Evolutionary conservation across 2,797 vertebrate species (phyloP).

Genomic region (Tapera naevia): DNA sequence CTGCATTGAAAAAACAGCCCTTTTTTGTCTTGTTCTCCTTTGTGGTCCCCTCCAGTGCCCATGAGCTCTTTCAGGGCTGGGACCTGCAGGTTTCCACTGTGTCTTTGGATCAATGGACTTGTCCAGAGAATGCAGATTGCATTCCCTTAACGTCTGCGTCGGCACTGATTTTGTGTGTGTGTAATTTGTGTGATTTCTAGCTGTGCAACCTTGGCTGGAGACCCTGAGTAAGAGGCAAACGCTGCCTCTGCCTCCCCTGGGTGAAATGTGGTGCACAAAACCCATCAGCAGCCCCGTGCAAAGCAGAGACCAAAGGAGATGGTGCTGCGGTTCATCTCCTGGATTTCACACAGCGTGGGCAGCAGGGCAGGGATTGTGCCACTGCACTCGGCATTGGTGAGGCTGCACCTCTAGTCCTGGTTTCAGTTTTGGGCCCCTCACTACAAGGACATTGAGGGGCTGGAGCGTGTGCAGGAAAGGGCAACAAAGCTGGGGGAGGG

Average conservation of each 20-base stretch:
- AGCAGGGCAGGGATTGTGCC: too few species aligned
- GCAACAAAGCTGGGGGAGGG: too few species aligned
- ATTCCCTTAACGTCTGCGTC: neutral
- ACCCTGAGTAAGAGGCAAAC: neutral
- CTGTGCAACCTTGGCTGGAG: constrained; percentile 18
- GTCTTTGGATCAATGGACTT: neutral
- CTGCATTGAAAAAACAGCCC: constrained; percentile 70
- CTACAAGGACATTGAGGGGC: too few species aligned
- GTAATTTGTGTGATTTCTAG: constrained; percentile 8
- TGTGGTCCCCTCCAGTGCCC: constrained; percentile 63
- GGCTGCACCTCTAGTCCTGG: too few species aligned
- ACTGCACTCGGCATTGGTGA: too few species aligned
- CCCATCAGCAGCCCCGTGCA: rapidly evolving
- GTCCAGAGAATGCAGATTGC: constrained; percentile 25
- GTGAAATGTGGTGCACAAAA: neutral
- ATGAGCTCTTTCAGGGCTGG: neutral
- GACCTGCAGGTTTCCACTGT: constrained; percentile 11
- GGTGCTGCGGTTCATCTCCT: rapidly evolving
- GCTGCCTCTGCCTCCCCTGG: neutral
- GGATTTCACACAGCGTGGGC: too few species aligned
- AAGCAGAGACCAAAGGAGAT: neutral
- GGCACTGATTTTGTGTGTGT: neutral
- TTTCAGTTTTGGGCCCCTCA: too few species aligned
- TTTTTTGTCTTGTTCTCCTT: constrained; percentile 58
- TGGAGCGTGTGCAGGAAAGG: too few species aligned